These are phyloP conservation scores for Felis chaus DNA, from an alignment of 2,113 vertebrate species.

Conservation along the genomic window DNA sequence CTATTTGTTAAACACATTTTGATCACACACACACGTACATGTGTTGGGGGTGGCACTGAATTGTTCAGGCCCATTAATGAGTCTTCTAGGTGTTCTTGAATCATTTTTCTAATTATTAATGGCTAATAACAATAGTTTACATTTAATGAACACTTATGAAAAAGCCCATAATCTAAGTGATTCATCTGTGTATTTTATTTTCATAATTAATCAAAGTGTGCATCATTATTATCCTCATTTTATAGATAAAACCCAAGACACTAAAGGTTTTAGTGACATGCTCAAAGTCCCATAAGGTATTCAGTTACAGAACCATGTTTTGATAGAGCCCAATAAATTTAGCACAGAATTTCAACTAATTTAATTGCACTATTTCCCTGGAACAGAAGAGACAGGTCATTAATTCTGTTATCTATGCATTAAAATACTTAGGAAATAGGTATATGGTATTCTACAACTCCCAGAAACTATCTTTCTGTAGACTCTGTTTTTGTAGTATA, in stretches of 20 bases:
- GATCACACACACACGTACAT: background rate
- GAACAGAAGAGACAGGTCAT: background rate
- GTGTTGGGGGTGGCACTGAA: background rate
- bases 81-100: background rate
- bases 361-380: background rate
- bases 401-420: background rate
- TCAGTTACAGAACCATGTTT: background rate
- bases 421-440: constrained; percentile 7
- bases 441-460: background rate
- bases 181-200: background rate
- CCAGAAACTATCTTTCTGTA: background rate
- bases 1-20: background rate
- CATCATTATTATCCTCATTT: background rate
- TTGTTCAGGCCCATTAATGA: background rate
- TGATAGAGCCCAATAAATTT: background rate
- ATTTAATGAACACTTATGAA: background rate
- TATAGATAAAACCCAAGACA: background rate
- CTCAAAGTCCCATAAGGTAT: background rate
- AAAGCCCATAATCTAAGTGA: background rate
- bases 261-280: background rate
- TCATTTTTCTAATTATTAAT: background rate
- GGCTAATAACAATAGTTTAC: background rate
- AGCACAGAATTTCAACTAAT: background rate
- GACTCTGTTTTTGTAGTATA: background rate
- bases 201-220: background rate